These are phyloP conservation scores for Cotesia vestalis DNA, from an alignment of 1,140 invertebrate species.

Conservation along the genomic window DNA sequence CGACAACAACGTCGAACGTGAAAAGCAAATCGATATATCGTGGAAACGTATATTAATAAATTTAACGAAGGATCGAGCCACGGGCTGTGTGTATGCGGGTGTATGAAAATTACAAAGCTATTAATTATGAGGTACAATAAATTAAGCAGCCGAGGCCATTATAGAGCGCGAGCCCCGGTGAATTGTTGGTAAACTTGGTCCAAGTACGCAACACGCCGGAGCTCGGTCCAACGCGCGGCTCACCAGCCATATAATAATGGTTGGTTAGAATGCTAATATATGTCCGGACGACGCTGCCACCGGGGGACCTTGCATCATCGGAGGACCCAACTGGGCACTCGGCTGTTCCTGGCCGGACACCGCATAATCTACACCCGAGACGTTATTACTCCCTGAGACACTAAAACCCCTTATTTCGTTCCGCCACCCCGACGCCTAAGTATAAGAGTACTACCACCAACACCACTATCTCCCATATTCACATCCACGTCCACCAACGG, in stretches of 20 bases:
- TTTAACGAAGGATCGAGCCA: slow-evolving; percentile 38
- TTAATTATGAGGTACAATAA: slow-evolving; percentile 66
- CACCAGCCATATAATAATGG: slow-evolving; percentile 66
- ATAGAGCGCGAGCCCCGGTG: slow-evolving; percentile 63
- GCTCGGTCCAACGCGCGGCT: slow-evolving; percentile 59
- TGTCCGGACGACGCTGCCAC: slow-evolving; percentile 62
- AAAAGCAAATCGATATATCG: slow-evolving; percentile 53
- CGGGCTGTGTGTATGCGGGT: slow-evolving; percentile 44
- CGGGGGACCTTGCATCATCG: slow-evolving; percentile 66
- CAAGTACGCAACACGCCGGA: slow-evolving; percentile 64
- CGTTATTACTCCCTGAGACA: slow-evolving; percentile 66
- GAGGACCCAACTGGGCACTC: slow-evolving; percentile 66
- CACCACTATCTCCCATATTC: not conserved
- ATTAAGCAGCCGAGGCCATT: slow-evolving; percentile 65
- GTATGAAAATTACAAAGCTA: slow-evolving; percentile 68
- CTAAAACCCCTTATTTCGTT: slow-evolving; percentile 54
- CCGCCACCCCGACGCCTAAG: not conserved
- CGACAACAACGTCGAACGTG: slow-evolving; percentile 27
- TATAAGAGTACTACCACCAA: not conserved
- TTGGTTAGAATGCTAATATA: slow-evolving; percentile 68
- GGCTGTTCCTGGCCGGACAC: slow-evolving; percentile 57
- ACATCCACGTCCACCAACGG: not conserved
- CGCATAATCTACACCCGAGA: slow-evolving; percentile 65
- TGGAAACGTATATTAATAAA: slow-evolving; percentile 56
- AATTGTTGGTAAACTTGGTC: slow-evolving; percentile 68